phyloP scores from a whole-genome alignment of 2,113 vertebrate species.

The Sebastes fasciatus region DNA sequence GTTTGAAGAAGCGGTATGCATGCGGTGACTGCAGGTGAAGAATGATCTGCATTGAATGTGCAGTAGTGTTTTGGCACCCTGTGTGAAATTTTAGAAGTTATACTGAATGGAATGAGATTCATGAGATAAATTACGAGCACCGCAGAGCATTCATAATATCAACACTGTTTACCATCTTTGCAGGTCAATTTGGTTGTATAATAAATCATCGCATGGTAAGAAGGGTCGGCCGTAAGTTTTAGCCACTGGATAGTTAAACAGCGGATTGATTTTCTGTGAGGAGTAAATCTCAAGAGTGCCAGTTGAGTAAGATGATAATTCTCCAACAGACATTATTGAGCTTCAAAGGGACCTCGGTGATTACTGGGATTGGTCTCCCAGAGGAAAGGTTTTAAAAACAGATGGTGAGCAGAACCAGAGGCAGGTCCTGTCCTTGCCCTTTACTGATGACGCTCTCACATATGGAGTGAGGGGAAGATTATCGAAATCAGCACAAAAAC shows the following conservation, averaged over 20 bases:
- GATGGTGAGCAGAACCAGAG: conserved; percentile 12
- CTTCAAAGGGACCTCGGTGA: conserved; percentile 4
- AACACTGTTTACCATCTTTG: background rate
- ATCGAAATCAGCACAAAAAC: conserved; percentile 24
- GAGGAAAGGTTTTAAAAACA: conserved; percentile 38
- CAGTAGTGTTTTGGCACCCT: background rate
- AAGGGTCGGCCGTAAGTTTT: background rate
- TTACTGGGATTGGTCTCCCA: conserved; percentile 20
- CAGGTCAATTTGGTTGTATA: background rate
- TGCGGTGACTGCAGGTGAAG: background rate
- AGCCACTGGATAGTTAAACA: background rate
- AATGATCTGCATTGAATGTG: background rate
- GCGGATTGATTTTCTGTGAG: conserved; percentile 2
- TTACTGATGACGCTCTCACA: background rate
- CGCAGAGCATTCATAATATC: background rate
- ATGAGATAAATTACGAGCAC: background rate
- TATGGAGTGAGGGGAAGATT: conserved; percentile 18
- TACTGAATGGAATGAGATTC: background rate
- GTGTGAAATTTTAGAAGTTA: background rate
- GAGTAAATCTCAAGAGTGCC: background rate
- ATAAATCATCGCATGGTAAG: background rate
- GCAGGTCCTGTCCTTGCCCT: background rate
- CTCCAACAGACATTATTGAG: background rate
- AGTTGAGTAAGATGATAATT: conserved; percentile 5
- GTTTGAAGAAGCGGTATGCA: background rate